A percentile compares a stretch with the other conserved stretches of the same genome.
phyloP scores from a whole-genome alignment of 2,888 invertebrate species.

The Tetanocera ferruginea region DNA sequence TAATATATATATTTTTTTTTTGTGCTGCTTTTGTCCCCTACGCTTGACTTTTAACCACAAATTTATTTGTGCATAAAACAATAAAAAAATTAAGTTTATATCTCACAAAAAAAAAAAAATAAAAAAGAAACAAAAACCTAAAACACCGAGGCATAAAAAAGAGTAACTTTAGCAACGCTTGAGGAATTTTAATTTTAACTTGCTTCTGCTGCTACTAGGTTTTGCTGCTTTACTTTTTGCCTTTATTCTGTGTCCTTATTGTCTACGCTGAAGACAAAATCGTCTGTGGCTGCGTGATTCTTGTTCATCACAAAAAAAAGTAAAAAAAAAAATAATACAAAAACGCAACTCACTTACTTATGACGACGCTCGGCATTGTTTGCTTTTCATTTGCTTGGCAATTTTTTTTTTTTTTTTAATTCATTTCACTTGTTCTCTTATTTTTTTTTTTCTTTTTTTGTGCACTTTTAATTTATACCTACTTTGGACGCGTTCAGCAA shows the following conservation, averaged over 20 bases:
- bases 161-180: constrained; percentile 49
- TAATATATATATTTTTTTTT: background rate
- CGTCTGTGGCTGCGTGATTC: background rate
- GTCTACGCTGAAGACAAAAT: background rate
- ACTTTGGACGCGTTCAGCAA: constrained; percentile 61
- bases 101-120: background rate
- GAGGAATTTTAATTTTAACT: constrained; percentile 51
- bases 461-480: constrained; percentile 36
- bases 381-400: constrained; percentile 34
- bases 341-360: constrained; percentile 35
- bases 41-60: background rate
- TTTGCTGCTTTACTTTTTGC: background rate
- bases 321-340: constrained; percentile 4
- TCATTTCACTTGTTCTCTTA: background rate
- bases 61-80: constrained; percentile 25
- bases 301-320: constrained; percentile 18
- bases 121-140: background rate
- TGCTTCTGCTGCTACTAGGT: background rate
- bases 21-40: background rate
- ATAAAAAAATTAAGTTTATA: background rate
- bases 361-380: constrained; percentile 36
- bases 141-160: constrained; percentile 34
- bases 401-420: background rate
- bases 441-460: background rate
- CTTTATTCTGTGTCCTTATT: background rate